Base-by-base conservation (phyloP, 2,113 vertebrate species). In the Nicator chloris region DNA sequence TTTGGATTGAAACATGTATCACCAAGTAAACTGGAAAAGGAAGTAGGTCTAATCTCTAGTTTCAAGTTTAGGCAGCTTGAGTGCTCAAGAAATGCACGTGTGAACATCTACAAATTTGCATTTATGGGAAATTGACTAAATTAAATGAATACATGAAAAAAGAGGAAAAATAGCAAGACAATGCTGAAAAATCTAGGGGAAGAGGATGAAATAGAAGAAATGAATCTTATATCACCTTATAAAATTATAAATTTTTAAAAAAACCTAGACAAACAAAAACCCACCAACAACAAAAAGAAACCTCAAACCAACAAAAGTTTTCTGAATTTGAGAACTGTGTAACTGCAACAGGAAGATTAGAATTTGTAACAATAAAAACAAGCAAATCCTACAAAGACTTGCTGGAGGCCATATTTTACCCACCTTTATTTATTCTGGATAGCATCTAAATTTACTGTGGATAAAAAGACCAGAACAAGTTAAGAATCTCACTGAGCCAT, bases 211-310 rank as follows among this genome's bases (percentile, higher is more conserved):
- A 59, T 8, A 69, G 10, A 63, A 68, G 1, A 88, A 88, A 88
- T 13, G 0, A 68, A 80, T 77, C 3, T 30, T 69, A 39, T 15
- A 54, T 1, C 0, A 5, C 47, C 1, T 82, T n/a, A 47, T 30
- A 68, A 60, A 3, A 23, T 24, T 24, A 30, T 31, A 51, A 79
- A 47, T 30, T 63, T 39, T 0, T 6, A 47, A 26, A 28, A 42
- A 51, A 8, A 24, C 10, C 5, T 6, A 42, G n/a, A 44, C 15
- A 15, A 44, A 15, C 42, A 12, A 31, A 26, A 27, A 13, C 8
- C 2, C 2, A 66, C 2, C 6, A 51, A 0, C 7, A 56, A 19
- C 15, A 28, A 51, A 59, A 65, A 22, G 10, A 81, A 39, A 13
- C 3, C 11, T 7, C 19, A 70, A 37, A 28, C 13, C 3, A 40